A percentile compares a stretch with the other conserved stretches of the same genome.
Evolutionary conservation across 1,140 invertebrate genomes (phyloP).

Genomic region (Polypedilum vanderplanki): DNA sequence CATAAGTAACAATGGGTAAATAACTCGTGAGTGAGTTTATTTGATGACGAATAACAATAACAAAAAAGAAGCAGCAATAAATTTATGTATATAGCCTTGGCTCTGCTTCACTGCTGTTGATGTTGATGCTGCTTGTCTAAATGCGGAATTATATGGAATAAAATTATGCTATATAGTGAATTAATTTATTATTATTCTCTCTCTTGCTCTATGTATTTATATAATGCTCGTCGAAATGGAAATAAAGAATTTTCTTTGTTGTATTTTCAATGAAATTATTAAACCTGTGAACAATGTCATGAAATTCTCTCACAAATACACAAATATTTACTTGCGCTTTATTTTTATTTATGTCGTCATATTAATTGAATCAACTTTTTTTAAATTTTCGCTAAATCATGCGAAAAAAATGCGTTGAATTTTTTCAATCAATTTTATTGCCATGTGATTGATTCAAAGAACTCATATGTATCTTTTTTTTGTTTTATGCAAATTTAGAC

Average conservation of each 20-base stretch:
- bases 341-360: neutral
- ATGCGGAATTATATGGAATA: conserved; percentile 26
- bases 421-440: too few species aligned
- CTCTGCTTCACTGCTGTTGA: too few species aligned
- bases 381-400: neutral
- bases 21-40: conserved; percentile 3
- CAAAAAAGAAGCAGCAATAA: neutral
- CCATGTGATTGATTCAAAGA: too few species aligned
- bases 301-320: neutral
- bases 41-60: neutral
- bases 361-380: neutral
- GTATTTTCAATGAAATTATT: neutral
- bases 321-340: neutral
- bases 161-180: conserved; percentile 17
- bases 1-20: neutral
- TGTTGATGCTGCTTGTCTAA: neutral
- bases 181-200: conserved; percentile 1
- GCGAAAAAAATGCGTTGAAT: too few species aligned
- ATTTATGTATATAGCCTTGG: too few species aligned
- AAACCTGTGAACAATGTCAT: neutral
- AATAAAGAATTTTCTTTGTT: neutral
- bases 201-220: neutral
- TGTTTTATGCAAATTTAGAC: too few species aligned
- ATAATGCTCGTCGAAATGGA: neutral
- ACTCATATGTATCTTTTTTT: too few species aligned